phyloP scores from a whole-genome alignment of 2,797 vertebrate genomes.

The Melanotaenia parkinsoni region DNA sequence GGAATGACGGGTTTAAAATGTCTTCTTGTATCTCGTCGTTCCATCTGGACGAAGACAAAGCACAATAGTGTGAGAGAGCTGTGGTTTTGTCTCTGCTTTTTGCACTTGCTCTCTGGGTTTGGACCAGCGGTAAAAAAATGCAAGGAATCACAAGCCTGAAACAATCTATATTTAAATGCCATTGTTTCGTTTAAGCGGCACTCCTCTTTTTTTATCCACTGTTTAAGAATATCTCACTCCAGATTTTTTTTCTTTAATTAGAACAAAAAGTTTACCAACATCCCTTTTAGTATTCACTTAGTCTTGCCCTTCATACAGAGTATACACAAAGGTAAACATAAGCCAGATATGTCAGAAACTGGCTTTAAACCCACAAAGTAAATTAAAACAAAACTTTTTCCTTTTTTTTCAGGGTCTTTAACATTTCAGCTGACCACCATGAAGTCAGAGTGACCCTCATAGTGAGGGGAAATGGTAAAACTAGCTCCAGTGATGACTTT shows the following conservation, averaged over 20 bases:
- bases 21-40: constrained; percentile 54
- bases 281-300: constrained; percentile 3
- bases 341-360: neutral
- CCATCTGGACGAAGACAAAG: constrained; percentile 63
- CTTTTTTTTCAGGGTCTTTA: neutral
- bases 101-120: constrained; percentile 78
- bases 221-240: constrained; percentile 53
- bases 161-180: constrained; percentile 73
- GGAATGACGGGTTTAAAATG: constrained; percentile 34
- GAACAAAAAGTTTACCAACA: constrained; percentile 34
- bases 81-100: constrained; percentile 73
- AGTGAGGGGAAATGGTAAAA: constrained; percentile 51
- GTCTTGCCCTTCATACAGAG: neutral
- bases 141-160: constrained; percentile 70
- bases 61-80: constrained; percentile 73
- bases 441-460: constrained; percentile 34
- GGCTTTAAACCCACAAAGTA: neutral
- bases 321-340: neutral
- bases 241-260: constrained; percentile 15
- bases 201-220: constrained; percentile 40
- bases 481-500: constrained; percentile 71
- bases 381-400: neutral
- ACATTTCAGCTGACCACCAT: constrained; percentile 29
- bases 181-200: constrained; percentile 59
- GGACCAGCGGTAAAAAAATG: constrained; percentile 67